Evolutionary conservation across 2,113 vertebrate genomes (phyloP), one percentile per base, ranked within the genome.

Genomic region (Bos javanicus): DNA sequence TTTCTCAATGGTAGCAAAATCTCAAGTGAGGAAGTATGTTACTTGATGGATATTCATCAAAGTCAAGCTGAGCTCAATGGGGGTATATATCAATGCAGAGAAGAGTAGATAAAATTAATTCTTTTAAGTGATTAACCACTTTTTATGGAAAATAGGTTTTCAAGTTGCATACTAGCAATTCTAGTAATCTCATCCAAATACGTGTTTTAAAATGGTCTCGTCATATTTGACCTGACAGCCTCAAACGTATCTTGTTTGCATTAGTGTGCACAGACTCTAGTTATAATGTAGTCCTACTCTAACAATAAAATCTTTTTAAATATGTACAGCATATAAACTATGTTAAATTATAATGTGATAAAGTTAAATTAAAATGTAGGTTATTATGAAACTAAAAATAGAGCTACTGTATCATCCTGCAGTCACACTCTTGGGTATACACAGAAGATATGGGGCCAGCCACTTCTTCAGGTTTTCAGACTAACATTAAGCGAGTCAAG

Each of bases 401-500:
- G 36, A 74, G 11, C 71, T 74, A 25, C 21, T 19, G 12, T 71
- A 39, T 71, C n/a, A 71, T 12, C n/a, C 19, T 74, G 11, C 3
- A 25, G 67, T 74, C n/a, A 23, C 5, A 12, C 21, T 74, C 36
- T 39, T 43, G 71, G 5, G 3, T 74, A 74, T 25, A 39, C 39
- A 16, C 1, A 46, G 14, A 19, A 52, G 3, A 15, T 36, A 21
- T 1, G 23, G 6, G 4, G 30, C 9, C 4, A 33, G 21, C 23
- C 26, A 4, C 25, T 67, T n/a, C 9, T 39, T 5, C 4, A 76
- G 14, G 3, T 7, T 33, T 46, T 76, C 62, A 26, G 16, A 78
- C 16, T 6, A 74, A 43, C 36, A 25, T 39, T 25, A 74, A 88
- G 7, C 5, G 82, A 85, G 5, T 12, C 14, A 39, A 52, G 39